Percentiles rank a stretch among this genome's conserved stretches.
Conservation (phyloP, 2,888 invertebrate species). For the Ophion obscuratus region DNA sequence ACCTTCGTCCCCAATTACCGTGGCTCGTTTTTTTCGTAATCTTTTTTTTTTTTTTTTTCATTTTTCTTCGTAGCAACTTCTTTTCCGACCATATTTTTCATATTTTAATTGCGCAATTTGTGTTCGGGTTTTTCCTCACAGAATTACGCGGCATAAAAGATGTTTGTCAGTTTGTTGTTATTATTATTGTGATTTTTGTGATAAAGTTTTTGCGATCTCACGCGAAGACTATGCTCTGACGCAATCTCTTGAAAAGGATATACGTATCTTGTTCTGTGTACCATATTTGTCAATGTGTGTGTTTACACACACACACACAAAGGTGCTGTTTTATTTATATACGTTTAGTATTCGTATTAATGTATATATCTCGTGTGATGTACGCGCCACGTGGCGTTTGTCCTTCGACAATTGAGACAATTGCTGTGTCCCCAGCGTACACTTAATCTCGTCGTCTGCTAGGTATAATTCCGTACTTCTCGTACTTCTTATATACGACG, state of each 20-base stretch:
- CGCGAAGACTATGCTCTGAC: not conserved
- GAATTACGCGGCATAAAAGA: constrained; percentile 46
- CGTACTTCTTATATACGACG: constrained; percentile 47
- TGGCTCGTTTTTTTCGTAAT: not conserved
- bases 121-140: constrained; percentile 16
- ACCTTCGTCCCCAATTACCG: constrained; percentile 2
- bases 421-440: constrained; percentile 67
- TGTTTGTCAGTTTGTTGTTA: constrained; percentile 40
- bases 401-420: constrained; percentile 71
- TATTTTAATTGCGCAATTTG: constrained; percentile 7
- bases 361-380: constrained; percentile 49
- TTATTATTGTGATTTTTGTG: constrained; percentile 45
- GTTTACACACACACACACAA: not conserved
- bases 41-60: not conserved
- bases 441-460: constrained; percentile 67
- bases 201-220: constrained; percentile 56
- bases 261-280: constrained; percentile 22
- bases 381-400: constrained; percentile 68
- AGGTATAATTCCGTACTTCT: constrained; percentile 66
- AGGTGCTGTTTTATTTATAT: constrained; percentile 24
- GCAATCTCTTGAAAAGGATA: constrained; percentile 41
- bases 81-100: not conserved
- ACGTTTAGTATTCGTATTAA: constrained; percentile 26
- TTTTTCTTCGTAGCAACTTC: not conserved
- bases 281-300: not conserved